A percentile compares a stretch with the other conserved stretches of the same genome.
Evolutionary conservation across 2,888 invertebrate genomes (phyloP).

Genomic region (Germaria angustata): DNA sequence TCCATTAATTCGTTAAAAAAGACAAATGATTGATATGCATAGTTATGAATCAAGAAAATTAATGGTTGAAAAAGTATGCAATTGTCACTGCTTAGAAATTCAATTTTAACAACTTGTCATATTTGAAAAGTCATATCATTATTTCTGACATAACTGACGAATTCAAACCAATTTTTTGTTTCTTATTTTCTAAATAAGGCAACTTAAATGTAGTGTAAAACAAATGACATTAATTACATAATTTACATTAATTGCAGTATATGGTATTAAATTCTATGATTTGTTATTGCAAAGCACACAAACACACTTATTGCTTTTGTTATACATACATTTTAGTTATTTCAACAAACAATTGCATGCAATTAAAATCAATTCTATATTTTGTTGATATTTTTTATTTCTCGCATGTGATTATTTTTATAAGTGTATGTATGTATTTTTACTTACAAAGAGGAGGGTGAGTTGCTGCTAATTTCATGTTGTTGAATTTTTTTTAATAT

Average conservation of each 20-base stretch:
- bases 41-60: too few relatives aligned
- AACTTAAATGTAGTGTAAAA: constrained; percentile 21
- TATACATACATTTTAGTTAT: neutral
- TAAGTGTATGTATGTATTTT: neutral
- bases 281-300: neutral
- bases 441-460: neutral
- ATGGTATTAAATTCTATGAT: neutral
- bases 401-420: neutral
- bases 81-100: neutral
- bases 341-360: constrained; percentile 31
- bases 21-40: too few relatives aligned
- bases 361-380: constrained; percentile 42
- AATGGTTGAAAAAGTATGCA: too few relatives aligned
- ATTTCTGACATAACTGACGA: neutral
- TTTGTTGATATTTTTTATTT: neutral
- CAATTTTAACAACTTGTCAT: constrained; percentile 23
- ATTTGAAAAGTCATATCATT: constrained; percentile 15
- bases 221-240: constrained; percentile 50
- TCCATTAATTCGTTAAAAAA: too few relatives aligned
- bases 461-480: constrained; percentile 21
- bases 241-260: constrained; percentile 40
- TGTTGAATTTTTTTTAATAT: neutral
- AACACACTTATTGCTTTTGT: neutral
- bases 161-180: neutral
- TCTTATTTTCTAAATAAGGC: neutral